Percentiles rank a stretch among this genome's conserved stretches.
These are phyloP conservation scores for Arnoldichthys spilopterus DNA, from an alignment of 2,797 vertebrate genomes.

Conservation along the genomic window DNA sequence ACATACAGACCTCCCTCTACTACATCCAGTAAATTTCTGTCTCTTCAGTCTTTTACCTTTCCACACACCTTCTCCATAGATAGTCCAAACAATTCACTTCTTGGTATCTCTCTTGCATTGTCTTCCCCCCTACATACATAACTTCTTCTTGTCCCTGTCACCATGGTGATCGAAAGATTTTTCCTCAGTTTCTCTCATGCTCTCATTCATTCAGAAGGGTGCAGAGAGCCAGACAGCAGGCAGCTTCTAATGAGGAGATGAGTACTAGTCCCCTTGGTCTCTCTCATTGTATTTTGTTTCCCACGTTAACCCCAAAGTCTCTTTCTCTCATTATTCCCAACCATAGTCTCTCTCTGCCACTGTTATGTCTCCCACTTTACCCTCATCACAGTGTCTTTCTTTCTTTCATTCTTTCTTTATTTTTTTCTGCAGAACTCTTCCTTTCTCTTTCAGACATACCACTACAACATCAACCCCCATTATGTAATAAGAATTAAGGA, in stretches of 20 bases:
- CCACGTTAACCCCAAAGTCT: not conserved
- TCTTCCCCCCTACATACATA: conserved; percentile 3
- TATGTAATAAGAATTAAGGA: not conserved
- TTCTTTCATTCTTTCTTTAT: too few relatives aligned
- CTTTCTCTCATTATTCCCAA: conserved; percentile 2
- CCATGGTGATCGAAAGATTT: conserved; percentile 55
- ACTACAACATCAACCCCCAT: not conserved
- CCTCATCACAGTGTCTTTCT: too few relatives aligned
- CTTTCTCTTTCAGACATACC: not conserved
- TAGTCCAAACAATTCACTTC: not conserved
- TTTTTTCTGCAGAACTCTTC: not conserved
- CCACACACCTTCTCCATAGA: not conserved
- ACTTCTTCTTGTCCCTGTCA: conserved; percentile 44
- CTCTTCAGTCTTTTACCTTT: not conserved
- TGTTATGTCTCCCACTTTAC: not conserved
- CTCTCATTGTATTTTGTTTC: not conserved
- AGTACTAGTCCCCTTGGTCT: not conserved
- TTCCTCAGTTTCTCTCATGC: conserved; percentile 48
- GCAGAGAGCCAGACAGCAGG: conserved; percentile 38
- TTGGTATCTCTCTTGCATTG: not conserved
- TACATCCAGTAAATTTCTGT: not conserved
- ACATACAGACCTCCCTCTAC: not conserved
- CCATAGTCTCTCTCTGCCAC: conserved; percentile 13
- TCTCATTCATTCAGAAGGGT: conserved; percentile 31
- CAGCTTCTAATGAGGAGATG: conserved; percentile 28